Evolutionary conservation across 2,888 invertebrate species (phyloP), one percentile per base, ranked within the genome.

Genomic region (Caenorhabditis sp.): DNA sequence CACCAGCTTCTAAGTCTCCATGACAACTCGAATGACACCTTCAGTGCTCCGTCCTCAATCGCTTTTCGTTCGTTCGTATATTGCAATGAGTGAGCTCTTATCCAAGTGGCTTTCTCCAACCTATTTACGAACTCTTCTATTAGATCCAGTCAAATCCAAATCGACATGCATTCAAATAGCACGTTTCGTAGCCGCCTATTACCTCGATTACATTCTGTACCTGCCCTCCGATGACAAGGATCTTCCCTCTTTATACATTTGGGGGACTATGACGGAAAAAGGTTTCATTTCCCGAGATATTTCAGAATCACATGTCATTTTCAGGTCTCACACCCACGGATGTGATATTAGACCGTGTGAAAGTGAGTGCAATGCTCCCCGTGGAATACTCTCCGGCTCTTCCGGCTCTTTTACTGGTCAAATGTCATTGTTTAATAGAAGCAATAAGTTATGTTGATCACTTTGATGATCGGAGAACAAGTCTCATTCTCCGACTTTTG

Each of bases 371-470:
- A 4, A 20, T 62, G n/a, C 55, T 81, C 11, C 81, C 81, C 1
- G 61, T 52, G 13, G 81, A 81, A 41, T 81, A 66, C 39, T 77
- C 81, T 1, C 73, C 81, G 5, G 66, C 78, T 20, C 77, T 81
- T 32, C 81, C 81, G 0, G 78, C 76, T n/a, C 66, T 78, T 58
- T 45, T 81, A 1, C 52, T 81, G 11, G 66, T 77, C 9, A 61
- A 77, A 35, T 79, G 76, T 37, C 53, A 71, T 13, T 43, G 46
- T 30, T 41, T 78, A 2, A 61, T 81, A 4, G 81, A 81, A 35
- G 76, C 81, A 24, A 66, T 81, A n/a, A 62, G 70, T 17, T 81
- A 81, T 58, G 50, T 66, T 0, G 81, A 81, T 41, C 74, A 79
- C 39, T 81, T 81, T 52, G 73, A 78, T 45, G 81, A 81, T 45